Evolutionary conservation across 2,888 invertebrate genomes (phyloP), one percentile per base, ranked within the genome.

Genomic region (Amphipoea oculea): DNA sequence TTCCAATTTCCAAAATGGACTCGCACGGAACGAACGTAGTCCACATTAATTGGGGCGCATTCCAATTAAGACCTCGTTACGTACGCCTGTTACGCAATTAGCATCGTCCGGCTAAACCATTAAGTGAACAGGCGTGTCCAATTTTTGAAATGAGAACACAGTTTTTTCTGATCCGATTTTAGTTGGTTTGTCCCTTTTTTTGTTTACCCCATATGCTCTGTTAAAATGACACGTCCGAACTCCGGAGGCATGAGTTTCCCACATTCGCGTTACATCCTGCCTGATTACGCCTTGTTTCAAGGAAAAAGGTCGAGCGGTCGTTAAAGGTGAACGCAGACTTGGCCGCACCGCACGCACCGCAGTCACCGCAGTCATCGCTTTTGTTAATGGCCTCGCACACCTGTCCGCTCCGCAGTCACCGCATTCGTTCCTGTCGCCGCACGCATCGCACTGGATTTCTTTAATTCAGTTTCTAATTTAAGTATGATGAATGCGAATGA

Each of bases 51-150:
- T 96, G 95, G 96, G 94, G 95, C 96, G 93, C 95, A 96, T 95
- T 96, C 95, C 96, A 96, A 96, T 96, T 96, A 96, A 96, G 95
- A 94, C 92, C 95, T 95, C 94, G 95, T 96, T 94, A 93, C 91
- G 93, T 92, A 91, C 93, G 94, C 93, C 95, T 95, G 95, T 96
- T 96, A 95, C 94, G 95, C 94, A 96, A 96, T 96, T 95, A 96
- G 92, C 92, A 92, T 92, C 92, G 92, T 92, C 93, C 93, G 92
- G 90, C 90, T 90, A 85, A 89, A 89, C 91, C 91, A 93, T 93
- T 92, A 91, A 89, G 89, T 87, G 91, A 92, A 89, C 91, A 83
- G 82, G 90, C 89, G 84, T 89, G 90, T 90, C 91, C 89, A 91
- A 90, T 92, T 91, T 91, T 91, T 89, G 73, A 88, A 93, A 90